phyloP scores from a whole-genome alignment of 1,140 invertebrate genomes.

The Chlorops oryzae region DNA sequence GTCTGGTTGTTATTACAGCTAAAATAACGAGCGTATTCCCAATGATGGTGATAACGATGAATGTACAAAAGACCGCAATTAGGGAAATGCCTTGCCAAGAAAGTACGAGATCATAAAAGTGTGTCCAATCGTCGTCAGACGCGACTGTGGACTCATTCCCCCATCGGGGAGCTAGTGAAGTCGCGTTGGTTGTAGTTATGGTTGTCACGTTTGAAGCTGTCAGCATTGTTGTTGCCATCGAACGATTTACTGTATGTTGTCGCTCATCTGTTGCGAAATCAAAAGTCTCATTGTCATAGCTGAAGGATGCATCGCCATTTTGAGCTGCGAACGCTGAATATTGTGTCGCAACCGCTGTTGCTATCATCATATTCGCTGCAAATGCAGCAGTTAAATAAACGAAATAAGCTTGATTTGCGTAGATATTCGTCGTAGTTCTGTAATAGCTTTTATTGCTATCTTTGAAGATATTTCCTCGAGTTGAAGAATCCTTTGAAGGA shows the following conservation, averaged over 20 bases:
- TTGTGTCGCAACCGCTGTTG: conserved; percentile 1
- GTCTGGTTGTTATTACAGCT: conserved; percentile 83
- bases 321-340: too few relatives aligned
- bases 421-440: too few relatives aligned
- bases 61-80: conserved; percentile 51
- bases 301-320: too few relatives aligned
- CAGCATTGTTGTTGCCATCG: conserved; percentile 13
- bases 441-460: too few relatives aligned
- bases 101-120: conserved; percentile 42
- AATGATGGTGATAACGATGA: conserved; percentile 61
- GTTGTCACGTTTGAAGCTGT: conserved; percentile 17
- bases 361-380: neutral
- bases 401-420: too few relatives aligned
- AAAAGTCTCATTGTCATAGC: too few relatives aligned
- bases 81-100: conserved; percentile 44
- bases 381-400: conserved; percentile 2
- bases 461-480: too few relatives aligned
- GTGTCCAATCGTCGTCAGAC: conserved; percentile 28
- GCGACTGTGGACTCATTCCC: neutral
- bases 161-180: too few relatives aligned
- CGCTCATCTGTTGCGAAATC: too few relatives aligned
- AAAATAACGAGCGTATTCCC: conserved; percentile 88
- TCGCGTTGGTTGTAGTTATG: neutral
- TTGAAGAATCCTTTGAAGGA: too few relatives aligned
- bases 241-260: too few relatives aligned